Base-by-base conservation (phyloP, 1,140 invertebrate genomes). In the Adelges cooleyi region DNA sequence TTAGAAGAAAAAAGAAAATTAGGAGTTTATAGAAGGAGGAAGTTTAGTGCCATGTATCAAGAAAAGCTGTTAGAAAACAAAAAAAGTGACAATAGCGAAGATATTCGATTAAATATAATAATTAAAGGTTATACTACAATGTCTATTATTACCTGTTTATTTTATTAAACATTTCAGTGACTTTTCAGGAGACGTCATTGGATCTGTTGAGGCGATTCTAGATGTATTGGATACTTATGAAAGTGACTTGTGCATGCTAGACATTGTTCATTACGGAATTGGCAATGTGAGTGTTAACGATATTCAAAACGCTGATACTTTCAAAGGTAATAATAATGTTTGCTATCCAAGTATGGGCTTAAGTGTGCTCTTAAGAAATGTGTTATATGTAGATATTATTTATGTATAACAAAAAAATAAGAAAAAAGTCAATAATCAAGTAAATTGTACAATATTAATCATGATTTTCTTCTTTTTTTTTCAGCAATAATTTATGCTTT, bases 171-270 rank as follows among this genome's bases (percentile, higher is more conserved):
- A 23, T n/a, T 1, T 46, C 33, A 20, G 9, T 48, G 0, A 8
- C 22, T 5, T 69, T 69, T 27, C 69, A 76, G 76, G 77, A 27
- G 92, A 95, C 75, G 90, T 94, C 2, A 84, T 88, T 74, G 90
- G 92, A 0, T 95, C 92, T 10, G 81, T 96, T 9, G 94, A 98
- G 77, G 94, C 95, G 1, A 90, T 99, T 68, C 75, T 96, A 42
- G 87, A 97, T 75, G 86, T 92, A 27, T 73, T 98, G 23, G 87
- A 92, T 54, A 92, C 91, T 0, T 99, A 98, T 72, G 77, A 86
- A 54, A 83, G 81, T 49, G 77, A 86, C 5, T 77, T 80, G 25
- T 94, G 95, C 72, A 78, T 80, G 36, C 75, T 99, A 6, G 86
- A 95, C 71, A 73, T 98, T 5, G 81, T 98, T 18, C 86, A 94